Conservation (phyloP, 2,888 invertebrate species). For the Chloroclysta siterata region DNA sequence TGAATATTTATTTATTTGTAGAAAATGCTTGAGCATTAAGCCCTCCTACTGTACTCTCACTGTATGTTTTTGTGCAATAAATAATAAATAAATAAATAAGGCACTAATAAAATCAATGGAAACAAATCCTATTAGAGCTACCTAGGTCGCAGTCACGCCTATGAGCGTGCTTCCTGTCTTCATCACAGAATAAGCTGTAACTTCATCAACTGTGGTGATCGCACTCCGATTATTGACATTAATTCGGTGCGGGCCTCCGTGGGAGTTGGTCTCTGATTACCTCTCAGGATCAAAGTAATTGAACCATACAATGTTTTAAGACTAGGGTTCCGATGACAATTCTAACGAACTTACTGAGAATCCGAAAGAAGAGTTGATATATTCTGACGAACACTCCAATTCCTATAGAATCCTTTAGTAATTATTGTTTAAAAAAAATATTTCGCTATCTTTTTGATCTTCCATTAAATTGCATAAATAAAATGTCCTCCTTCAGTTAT, state of each 20-base stretch:
- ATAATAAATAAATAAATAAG: too few relatives aligned
- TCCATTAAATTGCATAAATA: too few relatives aligned
- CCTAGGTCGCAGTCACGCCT: slow-evolving; percentile 52
- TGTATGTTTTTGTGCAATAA: too few relatives aligned
- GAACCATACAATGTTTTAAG: slow-evolving; percentile 43
- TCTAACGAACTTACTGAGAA: neutral
- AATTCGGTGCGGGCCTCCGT: slow-evolving; percentile 60
- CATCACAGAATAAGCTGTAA: slow-evolving; percentile 31
- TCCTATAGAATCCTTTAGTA: neutral
- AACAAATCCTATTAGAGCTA: slow-evolving; percentile 44
- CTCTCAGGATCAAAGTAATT: slow-evolving; percentile 42
- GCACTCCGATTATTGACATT: slow-evolving; percentile 72
- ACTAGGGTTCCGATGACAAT: slow-evolving; percentile 8
- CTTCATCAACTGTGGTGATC: slow-evolving; percentile 45
- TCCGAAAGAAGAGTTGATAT: neutral
- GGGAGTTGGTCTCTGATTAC: slow-evolving; percentile 44
- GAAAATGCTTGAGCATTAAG: too few relatives aligned
- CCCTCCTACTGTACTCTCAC: too few relatives aligned
- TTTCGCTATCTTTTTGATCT: too few relatives aligned
- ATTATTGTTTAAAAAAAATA: too few relatives aligned
- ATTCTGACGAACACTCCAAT: too few relatives aligned
- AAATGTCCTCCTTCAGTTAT: too few relatives aligned
- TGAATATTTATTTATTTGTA: too few relatives aligned
- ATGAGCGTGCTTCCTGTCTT: slow-evolving; percentile 73
- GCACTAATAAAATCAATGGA: slow-evolving; percentile 52